Percentiles rank a stretch among this genome's conserved stretches.
phyloP scores from a whole-genome alignment of 1,140 invertebrate genomes.

The Globodera ellingtonae region DNA sequence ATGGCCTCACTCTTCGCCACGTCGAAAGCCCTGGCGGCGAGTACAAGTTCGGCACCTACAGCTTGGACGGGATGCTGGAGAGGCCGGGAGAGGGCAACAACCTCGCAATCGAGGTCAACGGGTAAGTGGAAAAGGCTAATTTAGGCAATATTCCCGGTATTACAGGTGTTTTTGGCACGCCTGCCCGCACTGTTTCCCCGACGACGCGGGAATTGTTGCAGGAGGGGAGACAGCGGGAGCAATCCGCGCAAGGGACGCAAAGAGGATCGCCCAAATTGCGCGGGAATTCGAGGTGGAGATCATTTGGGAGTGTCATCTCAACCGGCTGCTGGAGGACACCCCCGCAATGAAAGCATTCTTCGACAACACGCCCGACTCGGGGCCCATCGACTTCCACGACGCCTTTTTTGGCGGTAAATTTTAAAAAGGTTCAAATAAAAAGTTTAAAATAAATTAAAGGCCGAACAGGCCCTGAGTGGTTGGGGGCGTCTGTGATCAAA shows the following conservation, averaged over 20 bases:
- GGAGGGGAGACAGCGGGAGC: no score
- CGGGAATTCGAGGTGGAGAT: neutral
- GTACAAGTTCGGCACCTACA: no score
- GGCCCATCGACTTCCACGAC: neutral
- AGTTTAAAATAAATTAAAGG: neutral
- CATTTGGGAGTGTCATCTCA: neutral
- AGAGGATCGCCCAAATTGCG: no score
- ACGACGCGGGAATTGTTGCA: no score
- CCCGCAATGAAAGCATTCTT: neutral
- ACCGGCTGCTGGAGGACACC: neutral
- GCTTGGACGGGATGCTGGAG: no score
- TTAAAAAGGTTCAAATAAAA: neutral
- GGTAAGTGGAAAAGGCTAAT: no score
- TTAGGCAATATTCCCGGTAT: no score
- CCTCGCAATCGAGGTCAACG: neutral
- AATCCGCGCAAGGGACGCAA: no score
- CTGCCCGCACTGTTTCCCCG: no score
- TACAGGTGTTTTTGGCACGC: no score
- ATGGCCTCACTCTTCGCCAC: no score
- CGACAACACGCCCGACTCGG: neutral
- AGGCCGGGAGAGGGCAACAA: neutral
- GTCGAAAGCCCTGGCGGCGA: no score
- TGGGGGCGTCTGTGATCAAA: neutral
- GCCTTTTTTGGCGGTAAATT: conserved; percentile 1
- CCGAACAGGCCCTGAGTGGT: neutral